Base-by-base conservation (phyloP, 2,113 vertebrate genomes). In the Harpagus bidentatus region DNA sequence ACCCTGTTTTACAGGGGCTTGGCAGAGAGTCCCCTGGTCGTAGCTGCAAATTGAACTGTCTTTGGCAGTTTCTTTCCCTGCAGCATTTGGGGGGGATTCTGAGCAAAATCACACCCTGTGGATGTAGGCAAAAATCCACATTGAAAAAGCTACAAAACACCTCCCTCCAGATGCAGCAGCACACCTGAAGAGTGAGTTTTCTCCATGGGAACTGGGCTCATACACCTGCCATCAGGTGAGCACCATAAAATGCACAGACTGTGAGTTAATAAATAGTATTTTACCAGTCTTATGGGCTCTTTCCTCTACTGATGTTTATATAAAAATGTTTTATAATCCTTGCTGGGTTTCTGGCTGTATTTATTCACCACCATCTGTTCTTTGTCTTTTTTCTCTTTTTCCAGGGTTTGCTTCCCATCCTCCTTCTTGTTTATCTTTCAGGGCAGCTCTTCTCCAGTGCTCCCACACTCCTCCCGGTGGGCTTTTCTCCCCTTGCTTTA, bases 331-430 rank as follows among this genome's bases (percentile, higher is more conserved):
- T 95, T 96, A 32, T 85, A 82, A 84, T 86, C 59, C 59, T 92
- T 76, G 63, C 82, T 90, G 36, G 66, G 18, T 87, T 97, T 95
- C 94, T 95, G 88, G 45, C 71, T 97, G 82, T 73, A 20, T 95
- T 96, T 91, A 89, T 63, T 93, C 81, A 81, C 28, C 42, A 79
- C 55, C 85, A 59, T 89, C 80, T 94, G 87, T 82, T 96, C 87
- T 97, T 95, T 72, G 31, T 90, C 82, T 92, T 79, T 85, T 88
- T 86, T 71, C 66, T 73, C 53, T 91, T 96, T 91, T 85, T 92
- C 61, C 45, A 72, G 36, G 34, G 61, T 89, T 95, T 56, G 12
- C 16, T 79, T 78, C 72, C 65, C 32, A 40, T 42, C 38, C 65
- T 87, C 29, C 66, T 84, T 13, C 74, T 92, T 97, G 72, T 94